These are phyloP conservation scores for Polyergus mexicanus DNA, from an alignment of 1,140 invertebrate genomes.

Conservation along the genomic window DNA sequence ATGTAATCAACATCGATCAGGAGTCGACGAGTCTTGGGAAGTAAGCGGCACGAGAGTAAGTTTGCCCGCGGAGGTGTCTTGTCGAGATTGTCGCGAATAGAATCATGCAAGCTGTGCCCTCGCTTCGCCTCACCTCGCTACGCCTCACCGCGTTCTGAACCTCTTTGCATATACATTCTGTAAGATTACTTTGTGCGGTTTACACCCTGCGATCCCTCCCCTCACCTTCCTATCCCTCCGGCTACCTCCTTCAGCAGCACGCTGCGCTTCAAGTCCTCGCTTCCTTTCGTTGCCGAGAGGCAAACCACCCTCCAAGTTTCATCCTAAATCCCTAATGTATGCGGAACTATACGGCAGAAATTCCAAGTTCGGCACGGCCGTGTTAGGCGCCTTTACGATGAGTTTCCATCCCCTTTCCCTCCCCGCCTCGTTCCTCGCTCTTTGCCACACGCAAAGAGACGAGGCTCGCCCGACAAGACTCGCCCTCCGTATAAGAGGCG, in stretches of 20 bases:
- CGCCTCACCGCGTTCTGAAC: conserved; percentile 77
- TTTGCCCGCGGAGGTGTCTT: conserved; percentile 79
- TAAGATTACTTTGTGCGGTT: conserved; percentile 87
- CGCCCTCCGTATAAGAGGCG: conserved; percentile 65
- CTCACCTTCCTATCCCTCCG: conserved; percentile 59
- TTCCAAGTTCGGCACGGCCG: conserved; percentile 82
- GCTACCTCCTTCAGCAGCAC: conserved; percentile 59
- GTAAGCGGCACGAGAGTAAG: conserved; percentile 73
- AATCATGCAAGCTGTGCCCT: conserved; percentile 85
- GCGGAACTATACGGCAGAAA: conserved; percentile 84
- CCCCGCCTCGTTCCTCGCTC: conserved; percentile 32
- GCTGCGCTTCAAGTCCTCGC: conserved; percentile 71
- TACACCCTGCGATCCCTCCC: conserved; percentile 82
- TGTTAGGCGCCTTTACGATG: conserved; percentile 82
- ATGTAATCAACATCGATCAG: conserved; percentile 41
- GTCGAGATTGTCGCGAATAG: conserved; percentile 83
- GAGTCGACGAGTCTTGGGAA: conserved; percentile 71
- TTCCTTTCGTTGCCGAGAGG: conserved; percentile 76
- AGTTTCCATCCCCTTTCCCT: conserved; percentile 69
- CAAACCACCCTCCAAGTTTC: conserved; percentile 83
- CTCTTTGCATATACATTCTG: conserved; percentile 87
- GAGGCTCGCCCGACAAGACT: conserved; percentile 74
- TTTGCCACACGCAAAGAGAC: conserved; percentile 55
- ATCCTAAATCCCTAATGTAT: conserved; percentile 85
- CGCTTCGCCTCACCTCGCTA: conserved; percentile 60